Evolutionary conservation across 2,113 vertebrate genomes (phyloP).

Genomic region (Nannospalax galili): DNA sequence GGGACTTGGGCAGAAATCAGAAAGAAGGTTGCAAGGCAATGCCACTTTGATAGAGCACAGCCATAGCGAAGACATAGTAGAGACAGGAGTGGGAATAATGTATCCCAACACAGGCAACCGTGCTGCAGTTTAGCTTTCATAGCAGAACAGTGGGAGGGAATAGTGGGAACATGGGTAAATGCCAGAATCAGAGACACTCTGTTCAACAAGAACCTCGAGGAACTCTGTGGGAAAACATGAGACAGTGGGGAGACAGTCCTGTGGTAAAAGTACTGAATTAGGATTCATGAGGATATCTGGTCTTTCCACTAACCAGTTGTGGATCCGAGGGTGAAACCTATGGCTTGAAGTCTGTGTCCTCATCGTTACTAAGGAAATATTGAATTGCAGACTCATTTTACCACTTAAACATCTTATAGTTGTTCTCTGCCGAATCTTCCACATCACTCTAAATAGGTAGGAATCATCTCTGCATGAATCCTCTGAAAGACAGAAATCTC

Average conservation of each 20-base stretch:
- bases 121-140: background rate
- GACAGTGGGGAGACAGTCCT: background rate
- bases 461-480: background rate
- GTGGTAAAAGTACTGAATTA: background rate
- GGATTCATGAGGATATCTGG: background rate
- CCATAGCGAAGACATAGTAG: background rate
- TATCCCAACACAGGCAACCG: background rate
- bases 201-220: background rate
- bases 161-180: background rate
- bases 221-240: background rate
- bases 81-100: background rate
- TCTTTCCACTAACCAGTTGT: background rate
- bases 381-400: background rate
- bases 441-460: background rate
- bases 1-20: background rate
- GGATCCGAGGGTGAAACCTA: background rate
- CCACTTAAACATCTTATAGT: background rate
- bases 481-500: background rate
- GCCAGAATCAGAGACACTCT: background rate
- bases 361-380: background rate
- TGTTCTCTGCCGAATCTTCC: background rate
- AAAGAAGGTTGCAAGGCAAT: background rate
- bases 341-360: background rate
- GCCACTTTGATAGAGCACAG: conserved; percentile 15
- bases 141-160: background rate